Evolutionary conservation across 2,888 invertebrate species (phyloP), one percentile per base, ranked within the genome.

Genomic region (Apodemia mormo): DNA sequence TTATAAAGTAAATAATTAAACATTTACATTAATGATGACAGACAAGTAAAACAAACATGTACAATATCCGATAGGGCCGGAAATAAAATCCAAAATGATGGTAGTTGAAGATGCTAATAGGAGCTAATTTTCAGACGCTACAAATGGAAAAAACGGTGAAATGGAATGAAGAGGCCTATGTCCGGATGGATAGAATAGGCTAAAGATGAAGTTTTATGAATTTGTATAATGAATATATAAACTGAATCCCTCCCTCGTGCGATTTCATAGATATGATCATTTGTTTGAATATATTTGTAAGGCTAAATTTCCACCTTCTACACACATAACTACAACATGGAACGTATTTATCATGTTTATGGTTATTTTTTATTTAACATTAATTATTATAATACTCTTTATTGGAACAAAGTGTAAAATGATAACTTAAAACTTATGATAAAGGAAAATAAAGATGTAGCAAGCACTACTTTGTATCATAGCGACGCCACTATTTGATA

Each of bases 121-220:
- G 14, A 49, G 12, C 14, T 6, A 49, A 49, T 49, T 49, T 49
- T 14, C 61, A 61, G 30, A 30, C 12, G 5, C 61, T 30, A 61
- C 61, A 14, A 61, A 61, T 61, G 61, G 30, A 58, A 61, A 33
- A 61, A 29, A 12, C 33, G 33, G 33, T 61, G 61, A 61, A 30
- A 61, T 61, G 61, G 61, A 61, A 33, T 61, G 61, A 61, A 61
- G 61, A 61, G 61, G 61, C 61, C 61, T 58, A 61, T 61, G 10
- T 61, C 61, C 33, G 61, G 33, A 61, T 61, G 61, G 30, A 30
- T 61, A 61, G 61, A 61, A 61, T 61, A 61, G 61, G 61, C 61
- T 58, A 33, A 61, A 61, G 33, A 33, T 61, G 33, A 33, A 61
- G 61, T 61, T 61, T 30, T 33, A 33, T 61, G 10, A 30, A 61